These are phyloP conservation scores for Terrapene triunguis DNA, from an alignment of 2,113 vertebrate species.

Conservation along the genomic window DNA sequence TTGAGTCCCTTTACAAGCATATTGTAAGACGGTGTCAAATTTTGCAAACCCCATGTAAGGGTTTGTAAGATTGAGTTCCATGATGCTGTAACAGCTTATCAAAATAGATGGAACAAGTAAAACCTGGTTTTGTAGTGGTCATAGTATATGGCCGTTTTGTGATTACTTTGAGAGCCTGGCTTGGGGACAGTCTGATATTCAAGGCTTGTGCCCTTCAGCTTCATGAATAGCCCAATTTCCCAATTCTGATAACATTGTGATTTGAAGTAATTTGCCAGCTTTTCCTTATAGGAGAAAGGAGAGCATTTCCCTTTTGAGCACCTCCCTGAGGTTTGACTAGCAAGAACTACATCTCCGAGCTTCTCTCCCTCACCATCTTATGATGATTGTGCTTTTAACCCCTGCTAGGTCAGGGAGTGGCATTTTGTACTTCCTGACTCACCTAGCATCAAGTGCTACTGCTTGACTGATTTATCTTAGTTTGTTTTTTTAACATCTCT, in stretches of 20 bases:
- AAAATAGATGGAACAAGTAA: accelerated
- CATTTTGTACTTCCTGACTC: neutral
- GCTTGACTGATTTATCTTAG: neutral
- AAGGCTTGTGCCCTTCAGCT: no score
- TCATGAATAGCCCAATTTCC: no score
- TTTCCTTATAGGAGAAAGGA: neutral
- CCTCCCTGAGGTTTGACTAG: neutral
- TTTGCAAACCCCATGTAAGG: accelerated
- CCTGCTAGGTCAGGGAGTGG: neutral
- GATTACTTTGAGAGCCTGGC: neutral
- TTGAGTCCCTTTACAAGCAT: neutral
- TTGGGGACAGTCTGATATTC: neutral
- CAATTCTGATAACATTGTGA: neutral
- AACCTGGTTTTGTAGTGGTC: accelerated
- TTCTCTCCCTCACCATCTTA: neutral
- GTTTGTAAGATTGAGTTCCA: accelerated
- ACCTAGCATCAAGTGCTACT: neutral
- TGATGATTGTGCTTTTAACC: neutral
- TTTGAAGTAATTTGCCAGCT: neutral
- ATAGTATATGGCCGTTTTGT: accelerated
- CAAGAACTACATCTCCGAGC: neutral
- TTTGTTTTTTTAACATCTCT: no score
- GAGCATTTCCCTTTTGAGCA: no score
- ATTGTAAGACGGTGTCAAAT: neutral
- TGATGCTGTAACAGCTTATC: accelerated